Evolutionary conservation across 1,140 invertebrate species (phyloP).

Genomic region (Ceratosolen fusciceps): DNA sequence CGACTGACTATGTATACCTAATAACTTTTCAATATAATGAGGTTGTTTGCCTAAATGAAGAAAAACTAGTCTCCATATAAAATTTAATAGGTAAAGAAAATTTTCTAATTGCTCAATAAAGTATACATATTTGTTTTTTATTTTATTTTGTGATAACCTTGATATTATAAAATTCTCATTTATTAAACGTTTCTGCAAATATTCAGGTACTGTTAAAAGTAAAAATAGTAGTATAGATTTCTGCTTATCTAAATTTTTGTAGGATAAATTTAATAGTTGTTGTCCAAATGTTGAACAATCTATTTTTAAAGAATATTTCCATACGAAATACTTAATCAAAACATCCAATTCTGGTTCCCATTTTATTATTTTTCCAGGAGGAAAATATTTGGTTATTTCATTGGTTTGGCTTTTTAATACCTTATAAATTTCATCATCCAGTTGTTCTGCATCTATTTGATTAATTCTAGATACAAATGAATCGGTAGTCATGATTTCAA

Average conservation of each 20-base stretch:
- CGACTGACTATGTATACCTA: conserved; percentile 61
- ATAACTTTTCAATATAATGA: conserved; percentile 58
- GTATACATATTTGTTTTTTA: conserved; percentile 49
- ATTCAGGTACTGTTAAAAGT: conserved; percentile 58
- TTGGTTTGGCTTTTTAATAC: conserved; percentile 60
- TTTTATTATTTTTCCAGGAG: conserved; percentile 56
- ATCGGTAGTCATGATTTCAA: conserved; percentile 55
- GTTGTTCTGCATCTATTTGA: conserved; percentile 66
- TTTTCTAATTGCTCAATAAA: conserved; percentile 56
- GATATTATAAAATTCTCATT: conserved; percentile 48
- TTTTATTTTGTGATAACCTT: conserved; percentile 21
- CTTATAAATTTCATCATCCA: conserved; percentile 66
- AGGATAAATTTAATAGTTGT: conserved; percentile 64
- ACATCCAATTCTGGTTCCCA: conserved; percentile 66
- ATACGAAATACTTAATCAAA: conserved; percentile 61
- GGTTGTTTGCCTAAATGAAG: conserved; percentile 64
- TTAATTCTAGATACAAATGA: conserved; percentile 67
- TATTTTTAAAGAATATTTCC: conserved; percentile 63
- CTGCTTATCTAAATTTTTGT: conserved; percentile 57
- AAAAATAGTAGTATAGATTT: conserved; percentile 64
- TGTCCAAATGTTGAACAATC: conserved; percentile 67
- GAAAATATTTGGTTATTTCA: conserved; percentile 58
- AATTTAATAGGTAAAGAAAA: conserved; percentile 57
- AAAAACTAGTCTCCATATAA: conserved; percentile 64
- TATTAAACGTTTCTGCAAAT: conserved; percentile 58